Percentiles rank a stretch among this genome's conserved stretches.
Evolutionary conservation across 2,888 invertebrate genomes (phyloP).

Genomic region (Altica lythri): DNA sequence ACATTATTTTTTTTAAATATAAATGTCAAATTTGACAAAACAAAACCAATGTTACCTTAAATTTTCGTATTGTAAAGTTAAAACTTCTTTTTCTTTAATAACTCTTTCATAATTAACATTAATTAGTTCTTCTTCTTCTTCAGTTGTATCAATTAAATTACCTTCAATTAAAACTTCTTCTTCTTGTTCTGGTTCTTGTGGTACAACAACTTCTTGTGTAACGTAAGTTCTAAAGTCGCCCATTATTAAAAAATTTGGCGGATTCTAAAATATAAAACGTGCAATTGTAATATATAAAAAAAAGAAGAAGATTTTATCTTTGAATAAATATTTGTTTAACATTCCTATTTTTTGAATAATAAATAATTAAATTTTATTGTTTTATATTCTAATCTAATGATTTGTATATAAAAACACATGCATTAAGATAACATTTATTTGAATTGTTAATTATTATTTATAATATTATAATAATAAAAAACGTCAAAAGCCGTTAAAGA

Average conservation of each 20-base stretch:
- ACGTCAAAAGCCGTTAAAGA: no score
- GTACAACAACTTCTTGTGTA: constrained; percentile 88
- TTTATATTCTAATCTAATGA: no score
- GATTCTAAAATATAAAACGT: constrained; percentile 65
- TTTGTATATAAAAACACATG: constrained; percentile 17
- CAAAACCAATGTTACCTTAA: constrained; percentile 62
- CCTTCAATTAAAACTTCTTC: constrained; percentile 65
- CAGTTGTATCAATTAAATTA: constrained; percentile 71
- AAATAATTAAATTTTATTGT: no score
- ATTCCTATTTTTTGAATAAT: no score
- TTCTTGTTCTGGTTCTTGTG: constrained; percentile 73
- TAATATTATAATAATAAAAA: constrained; percentile 1
- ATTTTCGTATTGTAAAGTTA: constrained; percentile 77
- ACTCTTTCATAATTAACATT: constrained; percentile 50
- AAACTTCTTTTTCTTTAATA: constrained; percentile 68
- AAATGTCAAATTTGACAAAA: background rate
- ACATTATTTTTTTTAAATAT: constrained; percentile 29
- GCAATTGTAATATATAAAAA: no score
- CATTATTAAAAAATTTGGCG: constrained; percentile 93
- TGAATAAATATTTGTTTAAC: no score
- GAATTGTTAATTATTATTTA: constrained; percentile 2
- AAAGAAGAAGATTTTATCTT: background rate
- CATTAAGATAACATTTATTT: constrained; percentile 16
- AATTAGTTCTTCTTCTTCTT: constrained; percentile 47
- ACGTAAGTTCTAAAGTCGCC: constrained; percentile 93